Conservation (phyloP, 2,888 invertebrate species). For the Eupithecia inturbata region DNA sequence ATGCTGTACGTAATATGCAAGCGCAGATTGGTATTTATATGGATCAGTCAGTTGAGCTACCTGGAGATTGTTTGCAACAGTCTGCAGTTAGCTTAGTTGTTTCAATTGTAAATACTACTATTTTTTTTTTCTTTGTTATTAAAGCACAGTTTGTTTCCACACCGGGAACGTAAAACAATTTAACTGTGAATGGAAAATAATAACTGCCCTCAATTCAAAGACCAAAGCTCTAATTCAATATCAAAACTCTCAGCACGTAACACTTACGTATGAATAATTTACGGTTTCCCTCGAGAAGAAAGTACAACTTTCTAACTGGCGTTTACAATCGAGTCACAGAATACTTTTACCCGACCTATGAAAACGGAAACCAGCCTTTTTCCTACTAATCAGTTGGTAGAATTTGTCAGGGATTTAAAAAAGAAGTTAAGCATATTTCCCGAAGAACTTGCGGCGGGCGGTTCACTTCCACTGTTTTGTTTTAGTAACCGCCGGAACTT, state of each 20-base stretch:
- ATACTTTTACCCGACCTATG: slow-evolving; percentile 47
- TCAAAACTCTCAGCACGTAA: slow-evolving; percentile 50
- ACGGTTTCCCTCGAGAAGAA: slow-evolving; percentile 43
- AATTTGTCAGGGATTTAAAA: slow-evolving; percentile 58
- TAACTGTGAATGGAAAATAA: slow-evolving; percentile 19
- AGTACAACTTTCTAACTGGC: slow-evolving; percentile 41
- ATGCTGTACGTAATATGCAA: neutral
- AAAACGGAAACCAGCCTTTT: slow-evolving; percentile 61
- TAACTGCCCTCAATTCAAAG: slow-evolving; percentile 43
- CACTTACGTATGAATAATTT: slow-evolving; percentile 55
- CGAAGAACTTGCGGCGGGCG: slow-evolving; percentile 53
- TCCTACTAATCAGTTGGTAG: slow-evolving; percentile 67
- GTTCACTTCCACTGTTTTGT: slow-evolving; percentile 43
- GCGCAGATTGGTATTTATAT: slow-evolving; percentile 4
- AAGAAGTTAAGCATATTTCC: slow-evolving; percentile 53
- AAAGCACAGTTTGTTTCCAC: neutral
- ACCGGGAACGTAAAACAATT: neutral
- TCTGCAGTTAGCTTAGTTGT: too few relatives aligned
- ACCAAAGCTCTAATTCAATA: slow-evolving; percentile 48
- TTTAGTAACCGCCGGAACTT: slow-evolving; percentile 37
- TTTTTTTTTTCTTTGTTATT: too few relatives aligned
- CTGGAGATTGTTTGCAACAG: too few relatives aligned
- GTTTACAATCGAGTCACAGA: slow-evolving; percentile 28
- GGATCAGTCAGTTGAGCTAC: too few relatives aligned
- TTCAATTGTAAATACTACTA: too few relatives aligned